Evolutionary conservation across 2,888 invertebrate species (phyloP).

Genomic region (Cheilosia scutellata): DNA sequence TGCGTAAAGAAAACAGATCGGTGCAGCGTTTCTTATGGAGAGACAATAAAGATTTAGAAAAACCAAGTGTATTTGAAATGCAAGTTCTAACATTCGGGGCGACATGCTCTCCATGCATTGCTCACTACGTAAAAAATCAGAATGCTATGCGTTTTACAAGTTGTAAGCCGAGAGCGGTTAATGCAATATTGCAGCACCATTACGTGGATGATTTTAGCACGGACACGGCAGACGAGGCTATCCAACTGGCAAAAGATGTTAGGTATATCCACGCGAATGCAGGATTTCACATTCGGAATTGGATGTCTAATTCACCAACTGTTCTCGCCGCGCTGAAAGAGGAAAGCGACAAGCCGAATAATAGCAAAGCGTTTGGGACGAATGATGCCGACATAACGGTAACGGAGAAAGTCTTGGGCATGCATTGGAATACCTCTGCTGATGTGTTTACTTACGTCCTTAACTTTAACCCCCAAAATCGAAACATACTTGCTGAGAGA

Average conservation of each 20-base stretch:
- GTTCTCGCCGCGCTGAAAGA: not conserved
- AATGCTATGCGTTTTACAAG: not conserved
- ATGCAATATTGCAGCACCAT: not conserved
- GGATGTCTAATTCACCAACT: not conserved
- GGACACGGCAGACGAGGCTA: not conserved
- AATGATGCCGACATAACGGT: no score
- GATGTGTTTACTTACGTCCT: no score
- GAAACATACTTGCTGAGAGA: no score
- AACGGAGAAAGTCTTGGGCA: no score
- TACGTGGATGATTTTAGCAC: slow-evolving; percentile 3
- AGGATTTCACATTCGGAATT: not conserved
- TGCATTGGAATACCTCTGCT: no score
- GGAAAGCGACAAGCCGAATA: no score
- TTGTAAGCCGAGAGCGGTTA: not conserved
- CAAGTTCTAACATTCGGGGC: not conserved
- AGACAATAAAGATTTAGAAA: no score
- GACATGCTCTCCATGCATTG: not conserved
- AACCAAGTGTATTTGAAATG: not conserved
- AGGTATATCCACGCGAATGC: not conserved
- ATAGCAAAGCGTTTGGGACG: no score
- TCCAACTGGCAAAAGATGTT: not conserved
- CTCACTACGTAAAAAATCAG: not conserved
- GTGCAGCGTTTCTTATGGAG: no score
- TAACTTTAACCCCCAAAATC: no score
- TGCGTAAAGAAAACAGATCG: no score